A percentile compares a stretch with the other conserved stretches of the same genome.
Evolutionary conservation across 2,888 invertebrate species (phyloP).

Genomic region (Agonum fuliginosum): DNA sequence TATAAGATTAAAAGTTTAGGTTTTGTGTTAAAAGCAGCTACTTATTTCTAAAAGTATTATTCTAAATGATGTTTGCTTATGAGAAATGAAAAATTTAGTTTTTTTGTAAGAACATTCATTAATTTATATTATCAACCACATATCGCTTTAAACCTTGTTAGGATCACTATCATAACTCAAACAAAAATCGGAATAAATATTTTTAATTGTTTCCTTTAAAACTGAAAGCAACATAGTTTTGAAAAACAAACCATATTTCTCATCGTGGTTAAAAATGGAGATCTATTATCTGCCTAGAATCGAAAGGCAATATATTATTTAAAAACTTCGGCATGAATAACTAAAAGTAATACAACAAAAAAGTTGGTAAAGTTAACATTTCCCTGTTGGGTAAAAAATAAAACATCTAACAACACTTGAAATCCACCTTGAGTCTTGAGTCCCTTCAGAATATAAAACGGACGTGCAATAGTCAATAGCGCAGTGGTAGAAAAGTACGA

Average conservation of each 20-base stretch:
- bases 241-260: conserved; percentile 20
- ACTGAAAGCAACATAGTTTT: background rate
- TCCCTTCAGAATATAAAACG: background rate
- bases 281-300: background rate
- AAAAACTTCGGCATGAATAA: background rate
- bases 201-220: conserved; percentile 18
- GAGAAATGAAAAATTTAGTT: background rate
- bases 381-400: background rate
- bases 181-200: conserved; percentile 23
- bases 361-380: background rate
- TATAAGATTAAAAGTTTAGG: background rate
- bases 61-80: background rate
- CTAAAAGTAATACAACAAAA: background rate
- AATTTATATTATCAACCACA: conserved; percentile 20
- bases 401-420: background rate
- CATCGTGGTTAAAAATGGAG: background rate
- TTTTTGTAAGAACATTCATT: background rate
- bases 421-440: background rate
- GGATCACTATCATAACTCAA: background rate
- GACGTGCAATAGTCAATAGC: background rate
- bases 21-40: too few species aligned
- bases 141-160: conserved; percentile 9
- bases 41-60: too few species aligned
- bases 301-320: background rate
- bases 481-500: background rate